Conservation (phyloP, 1,140 invertebrate species). For the Himalopsyche phryganea region DNA sequence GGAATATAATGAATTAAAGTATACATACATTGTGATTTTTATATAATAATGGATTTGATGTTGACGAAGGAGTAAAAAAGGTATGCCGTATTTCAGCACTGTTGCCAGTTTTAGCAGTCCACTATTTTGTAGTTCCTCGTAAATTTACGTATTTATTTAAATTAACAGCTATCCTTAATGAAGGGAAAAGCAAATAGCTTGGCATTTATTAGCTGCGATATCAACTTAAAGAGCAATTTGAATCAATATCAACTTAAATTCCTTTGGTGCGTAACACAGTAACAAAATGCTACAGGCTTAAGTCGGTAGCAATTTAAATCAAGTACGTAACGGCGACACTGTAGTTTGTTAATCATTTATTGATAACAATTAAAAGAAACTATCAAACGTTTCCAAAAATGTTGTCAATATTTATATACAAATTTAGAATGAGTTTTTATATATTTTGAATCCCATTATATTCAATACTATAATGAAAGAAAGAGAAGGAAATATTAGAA, state of each 20-base stretch:
- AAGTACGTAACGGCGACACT: too few species aligned
- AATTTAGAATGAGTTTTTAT: too few species aligned
- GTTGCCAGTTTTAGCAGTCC: constrained; percentile 10
- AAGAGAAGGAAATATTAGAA: background rate
- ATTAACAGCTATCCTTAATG: background rate
- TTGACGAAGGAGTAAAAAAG: constrained; percentile 16
- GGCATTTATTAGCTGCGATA: background rate
- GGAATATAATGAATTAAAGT: background rate
- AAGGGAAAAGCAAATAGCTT: background rate
- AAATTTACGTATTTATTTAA: background rate
- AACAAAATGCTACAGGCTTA: constrained; percentile 12
- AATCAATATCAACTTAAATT: background rate
- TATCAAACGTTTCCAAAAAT: too few species aligned
- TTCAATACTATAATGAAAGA: too few species aligned
- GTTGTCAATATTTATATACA: too few species aligned
- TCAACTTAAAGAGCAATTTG: background rate
- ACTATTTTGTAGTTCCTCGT: background rate
- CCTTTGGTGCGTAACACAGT: constrained; percentile 16
- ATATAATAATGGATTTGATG: background rate
- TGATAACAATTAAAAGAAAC: too few species aligned
- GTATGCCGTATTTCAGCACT: constrained; percentile 17
- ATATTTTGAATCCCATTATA: too few species aligned
- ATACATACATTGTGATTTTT: background rate
- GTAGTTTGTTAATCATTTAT: too few species aligned
- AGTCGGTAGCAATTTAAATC: constrained; percentile 8